Evolutionary conservation across 2,113 vertebrate species (phyloP), one percentile per base, ranked within the genome.

Genomic region (Lanius ludovicianus): DNA sequence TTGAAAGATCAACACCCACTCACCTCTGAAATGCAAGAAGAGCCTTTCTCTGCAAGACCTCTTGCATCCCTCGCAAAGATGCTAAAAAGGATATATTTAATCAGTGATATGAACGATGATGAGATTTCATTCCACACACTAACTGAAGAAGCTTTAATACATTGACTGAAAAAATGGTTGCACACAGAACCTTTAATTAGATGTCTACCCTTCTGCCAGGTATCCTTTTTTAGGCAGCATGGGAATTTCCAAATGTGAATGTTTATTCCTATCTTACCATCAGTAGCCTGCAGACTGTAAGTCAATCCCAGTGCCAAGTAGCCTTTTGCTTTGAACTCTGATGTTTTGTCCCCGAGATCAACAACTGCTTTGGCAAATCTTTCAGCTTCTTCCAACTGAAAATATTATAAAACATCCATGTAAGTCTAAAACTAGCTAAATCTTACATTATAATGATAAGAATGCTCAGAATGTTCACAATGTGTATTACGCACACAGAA

Each of bases 21-120:
- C 97, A 99, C 99, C 99, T 99, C 97, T 99, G 99, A 98, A 99
- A 99, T 53, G 99, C 98, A 97, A 99, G 98, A 95, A 99, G 98
- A 91, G 99, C 99, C 97, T 99, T 99, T 97, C 98, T 99, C 98
- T 99, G 99, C 92, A 99, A 98, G 96, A 99, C 98, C 97, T 99
- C 99, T 97, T 99, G 99, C 94, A 98, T 97, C 96, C 99, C 99
- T 91, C 99, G 98, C 97, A 99, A 96, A 46, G 99, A 99, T 41
- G 99, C 99, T 99, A 88, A 80, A 96, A 96, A 97, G 94, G 87
- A 92, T 87, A 95, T 64, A 91, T 76, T 97, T 83, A 96, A 97
- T 98, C 90, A 97, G 97, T 82, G 33, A 94, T 49, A 73, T 1
- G 23, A 84, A 89, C 57, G 6, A 95, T 67, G 47, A 74, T 86